These are phyloP conservation scores for Heliothis virescens DNA, from an alignment of 1,140 invertebrate genomes.

Conservation along the genomic window DNA sequence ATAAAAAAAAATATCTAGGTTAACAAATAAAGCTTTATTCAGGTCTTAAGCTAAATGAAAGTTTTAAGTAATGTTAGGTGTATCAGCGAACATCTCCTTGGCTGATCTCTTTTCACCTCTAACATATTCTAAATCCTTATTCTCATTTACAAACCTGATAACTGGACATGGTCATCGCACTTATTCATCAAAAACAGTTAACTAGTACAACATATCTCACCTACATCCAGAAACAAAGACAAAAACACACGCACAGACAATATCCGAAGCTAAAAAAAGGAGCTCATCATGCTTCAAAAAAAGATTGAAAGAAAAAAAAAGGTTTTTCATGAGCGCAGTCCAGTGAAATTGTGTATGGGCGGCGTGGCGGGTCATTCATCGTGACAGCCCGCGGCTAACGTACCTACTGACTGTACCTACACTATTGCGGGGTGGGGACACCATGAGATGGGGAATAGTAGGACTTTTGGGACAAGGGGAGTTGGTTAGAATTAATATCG, in stretches of 20 bases:
- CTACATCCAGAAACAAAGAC: constrained; percentile 16
- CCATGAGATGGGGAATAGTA: not conserved
- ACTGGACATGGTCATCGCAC: not conserved
- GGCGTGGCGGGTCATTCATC: constrained; percentile 71
- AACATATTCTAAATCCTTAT: too few species aligned
- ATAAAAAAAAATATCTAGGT: too few species aligned
- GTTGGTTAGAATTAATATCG: too few species aligned
- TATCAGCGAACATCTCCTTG: too few species aligned
- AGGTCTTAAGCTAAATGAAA: too few species aligned
- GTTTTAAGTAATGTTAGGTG: too few species aligned
- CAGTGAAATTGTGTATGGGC: constrained; percentile 78
- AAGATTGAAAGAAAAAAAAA: constrained; percentile 61
- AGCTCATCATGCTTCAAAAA: constrained; percentile 50
- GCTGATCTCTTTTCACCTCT: too few species aligned
- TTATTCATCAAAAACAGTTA: not conserved
- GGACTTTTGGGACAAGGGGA: not conserved
- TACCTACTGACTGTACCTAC: constrained; percentile 69
- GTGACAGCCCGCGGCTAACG: constrained; percentile 73
- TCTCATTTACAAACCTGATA: too few species aligned
- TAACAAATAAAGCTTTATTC: too few species aligned
- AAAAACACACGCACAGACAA: constrained; percentile 36
- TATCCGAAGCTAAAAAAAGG: constrained; percentile 45
- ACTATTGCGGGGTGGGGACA: constrained; percentile 57
- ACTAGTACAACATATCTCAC: not conserved
- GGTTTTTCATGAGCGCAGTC: constrained; percentile 66